These are phyloP conservation scores for Recurvirostra avosetta DNA, from an alignment of 2,113 vertebrate genomes.

Conservation along the genomic window DNA sequence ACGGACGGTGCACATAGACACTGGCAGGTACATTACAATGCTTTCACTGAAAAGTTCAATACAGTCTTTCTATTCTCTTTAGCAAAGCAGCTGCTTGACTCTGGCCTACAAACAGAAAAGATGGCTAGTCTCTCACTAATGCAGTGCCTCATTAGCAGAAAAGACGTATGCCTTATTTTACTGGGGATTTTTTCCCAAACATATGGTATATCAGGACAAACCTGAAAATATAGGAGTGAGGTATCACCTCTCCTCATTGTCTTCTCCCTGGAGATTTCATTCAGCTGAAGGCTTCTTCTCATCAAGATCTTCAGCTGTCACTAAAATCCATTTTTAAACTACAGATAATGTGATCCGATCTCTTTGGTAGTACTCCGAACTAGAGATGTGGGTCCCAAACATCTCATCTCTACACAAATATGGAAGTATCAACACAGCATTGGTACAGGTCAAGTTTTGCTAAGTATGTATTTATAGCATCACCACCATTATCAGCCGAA, in stretches of 20 bases:
- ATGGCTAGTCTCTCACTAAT: neutral
- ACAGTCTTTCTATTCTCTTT: neutral
- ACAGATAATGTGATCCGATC: neutral
- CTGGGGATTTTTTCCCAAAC: neutral
- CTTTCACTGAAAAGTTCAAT: neutral
- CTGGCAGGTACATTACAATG: fast-evolving
- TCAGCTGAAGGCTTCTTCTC: neutral
- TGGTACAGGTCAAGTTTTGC: neutral
- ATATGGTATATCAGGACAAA: neutral
- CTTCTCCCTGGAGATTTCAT: neutral
- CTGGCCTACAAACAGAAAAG: neutral
- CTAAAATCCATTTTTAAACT: neutral
- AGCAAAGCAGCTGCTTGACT: neutral
- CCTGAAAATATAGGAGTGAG: neutral
- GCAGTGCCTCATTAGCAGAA: neutral
- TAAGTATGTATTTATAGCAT: neutral
- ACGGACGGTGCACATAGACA: neutral
- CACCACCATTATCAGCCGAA: neutral
- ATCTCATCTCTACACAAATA: neutral
- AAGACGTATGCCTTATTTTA: neutral
- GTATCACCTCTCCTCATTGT: neutral
- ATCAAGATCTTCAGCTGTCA: neutral
- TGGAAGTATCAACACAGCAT: neutral
- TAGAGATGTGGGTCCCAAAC: neutral
- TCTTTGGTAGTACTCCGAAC: fast-evolving